Evolutionary conservation across 2,888 invertebrate species (phyloP).

Genomic region (Monoplex corrugatus): DNA sequence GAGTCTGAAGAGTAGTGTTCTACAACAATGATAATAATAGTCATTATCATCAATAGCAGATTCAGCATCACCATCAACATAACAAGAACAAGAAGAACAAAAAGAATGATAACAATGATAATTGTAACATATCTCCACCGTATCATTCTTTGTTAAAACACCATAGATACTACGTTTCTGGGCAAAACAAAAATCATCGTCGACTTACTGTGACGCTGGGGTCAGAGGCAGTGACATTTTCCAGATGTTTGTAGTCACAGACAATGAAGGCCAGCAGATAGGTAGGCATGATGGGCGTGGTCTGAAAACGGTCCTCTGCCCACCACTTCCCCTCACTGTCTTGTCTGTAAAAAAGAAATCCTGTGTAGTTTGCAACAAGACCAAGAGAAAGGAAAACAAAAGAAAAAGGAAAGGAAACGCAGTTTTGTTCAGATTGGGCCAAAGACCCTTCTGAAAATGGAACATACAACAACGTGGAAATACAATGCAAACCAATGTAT

Average conservation of each 20-base stretch:
- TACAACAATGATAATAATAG: background rate
- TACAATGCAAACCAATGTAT: too few relatives aligned
- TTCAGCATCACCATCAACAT: background rate
- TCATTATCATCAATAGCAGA: background rate
- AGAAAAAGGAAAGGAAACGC: too few relatives aligned
- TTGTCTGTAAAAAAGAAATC: conserved; percentile 61
- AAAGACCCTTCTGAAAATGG: too few relatives aligned
- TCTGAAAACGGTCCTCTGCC: conserved; percentile 85
- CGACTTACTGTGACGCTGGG: conserved; percentile 1
- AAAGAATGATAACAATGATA: too few relatives aligned
- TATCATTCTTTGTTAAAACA: too few relatives aligned
- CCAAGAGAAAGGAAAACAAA: too few relatives aligned
- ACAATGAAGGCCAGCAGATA: conserved; percentile 77
- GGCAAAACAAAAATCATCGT: background rate
- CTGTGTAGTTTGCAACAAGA: too few relatives aligned
- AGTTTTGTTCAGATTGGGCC: too few relatives aligned
- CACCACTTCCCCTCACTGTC: conserved; percentile 86
- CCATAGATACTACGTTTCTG: background rate
- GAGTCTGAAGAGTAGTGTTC: too few relatives aligned
- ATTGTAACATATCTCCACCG: too few relatives aligned
- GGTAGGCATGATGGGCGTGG: conserved; percentile 60
- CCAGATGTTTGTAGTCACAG: conserved; percentile 75
- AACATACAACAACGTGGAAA: too few relatives aligned
- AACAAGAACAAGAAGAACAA: background rate
- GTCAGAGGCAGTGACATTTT: conserved; percentile 34